Evolutionary conservation across 1,140 invertebrate species (phyloP), one percentile per base, ranked within the genome.

Genomic region (Alviniconcha marisindica): DNA sequence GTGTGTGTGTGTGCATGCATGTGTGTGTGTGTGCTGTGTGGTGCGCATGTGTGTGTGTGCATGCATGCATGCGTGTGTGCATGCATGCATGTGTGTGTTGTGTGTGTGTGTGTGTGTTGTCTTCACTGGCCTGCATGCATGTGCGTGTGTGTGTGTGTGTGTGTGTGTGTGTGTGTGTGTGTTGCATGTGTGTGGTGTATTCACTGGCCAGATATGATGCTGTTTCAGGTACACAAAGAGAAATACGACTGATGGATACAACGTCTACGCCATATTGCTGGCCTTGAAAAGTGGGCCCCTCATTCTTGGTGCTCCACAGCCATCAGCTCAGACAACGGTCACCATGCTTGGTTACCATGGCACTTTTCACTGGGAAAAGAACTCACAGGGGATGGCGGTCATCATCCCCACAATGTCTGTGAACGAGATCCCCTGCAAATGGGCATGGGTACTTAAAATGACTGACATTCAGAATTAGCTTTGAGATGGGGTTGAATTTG

Each of bases 361-460:
- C 24, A 76, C 48, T 21, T 76, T 76, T 33, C 42, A 48, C n/a
- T 76, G 44, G 40, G 44, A 76, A n/a, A 51, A 10, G 18, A 36
- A 14, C 2, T 7, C 40, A 21, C 5, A 48, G 18, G 73, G 73
- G 28, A 76, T 76, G 28, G 14, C 24, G 3, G 18, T 76, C 73
- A 51, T 18, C 44, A 54, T 76, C 7, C 73, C 73, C 7, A 21
- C 44, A 7, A 76, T 76, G 28, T 51, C 73, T 76, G 40, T 76
- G 4, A 54, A 76, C 31, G 73, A 48, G 10, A 24, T 48, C 42
- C 73, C 73, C 31, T 76, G 73, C 44, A 38, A 76, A 54, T 76
- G 73, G 73, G 73, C 73, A 1, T 76, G 73, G 73, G 73, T 76
- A 33, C 73, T 76, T 10, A 76, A 76, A 51, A 33, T 76, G 44